phyloP scores from a whole-genome alignment of 2,797 vertebrate species.

The Spea hammondii region DNA sequence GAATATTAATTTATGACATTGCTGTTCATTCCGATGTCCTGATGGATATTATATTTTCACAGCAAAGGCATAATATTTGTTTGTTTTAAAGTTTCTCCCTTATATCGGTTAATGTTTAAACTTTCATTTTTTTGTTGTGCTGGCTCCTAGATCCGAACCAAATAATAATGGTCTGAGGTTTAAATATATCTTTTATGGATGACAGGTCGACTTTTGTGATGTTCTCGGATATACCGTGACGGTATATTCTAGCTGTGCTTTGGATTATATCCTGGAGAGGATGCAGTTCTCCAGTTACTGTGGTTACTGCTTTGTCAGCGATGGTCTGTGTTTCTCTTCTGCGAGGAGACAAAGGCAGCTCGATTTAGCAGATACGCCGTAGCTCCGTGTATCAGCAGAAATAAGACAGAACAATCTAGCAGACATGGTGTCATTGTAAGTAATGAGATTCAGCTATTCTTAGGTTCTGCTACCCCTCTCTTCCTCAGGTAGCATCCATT shows the following conservation, averaged over 20 bases:
- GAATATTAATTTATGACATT: no score
- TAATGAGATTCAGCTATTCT: background rate
- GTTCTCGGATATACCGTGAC: slow-evolving; percentile 1
- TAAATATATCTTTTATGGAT: no score
- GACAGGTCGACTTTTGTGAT: no score
- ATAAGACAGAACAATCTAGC: background rate
- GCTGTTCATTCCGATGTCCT: no score
- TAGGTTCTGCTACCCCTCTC: background rate
- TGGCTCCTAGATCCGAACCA: no score
- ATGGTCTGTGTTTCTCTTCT: slow-evolving; percentile 30
- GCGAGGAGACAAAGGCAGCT: slow-evolving; percentile 36
- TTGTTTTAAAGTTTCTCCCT: no score
- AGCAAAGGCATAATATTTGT: no score
- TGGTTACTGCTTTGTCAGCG: slow-evolving; percentile 51
- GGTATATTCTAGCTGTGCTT: slow-evolving; percentile 2
- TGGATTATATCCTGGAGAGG: slow-evolving; percentile 17
- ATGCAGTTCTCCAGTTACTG: slow-evolving; percentile 43
- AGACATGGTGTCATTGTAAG: background rate
- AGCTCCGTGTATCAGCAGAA: slow-evolving; percentile 32
- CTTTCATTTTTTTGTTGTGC: no score
- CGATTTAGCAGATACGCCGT: slow-evolving; percentile 26
- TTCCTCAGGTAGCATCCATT: background rate
- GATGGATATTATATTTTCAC: no score
- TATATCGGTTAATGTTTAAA: no score
- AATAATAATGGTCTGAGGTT: no score